Conservation (phyloP, 2,888 invertebrate species). For the Stramonita haemastoma region DNA sequence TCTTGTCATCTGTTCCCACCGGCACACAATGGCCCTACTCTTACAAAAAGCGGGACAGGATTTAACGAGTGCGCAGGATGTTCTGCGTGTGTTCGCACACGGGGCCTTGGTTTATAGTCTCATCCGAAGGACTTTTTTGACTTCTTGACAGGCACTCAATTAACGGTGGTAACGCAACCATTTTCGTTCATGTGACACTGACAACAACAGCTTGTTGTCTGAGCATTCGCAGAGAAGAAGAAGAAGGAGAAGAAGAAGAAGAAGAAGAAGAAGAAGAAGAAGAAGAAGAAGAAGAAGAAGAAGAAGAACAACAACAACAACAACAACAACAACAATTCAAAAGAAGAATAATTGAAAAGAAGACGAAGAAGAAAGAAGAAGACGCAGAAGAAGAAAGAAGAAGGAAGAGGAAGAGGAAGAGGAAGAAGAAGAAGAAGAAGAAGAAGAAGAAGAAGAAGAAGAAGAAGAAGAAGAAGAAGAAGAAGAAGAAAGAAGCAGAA, state of each 20-base stretch:
- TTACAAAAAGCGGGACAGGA: too few relatives aligned
- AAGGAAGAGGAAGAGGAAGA: not conserved
- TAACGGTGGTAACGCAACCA: too few relatives aligned
- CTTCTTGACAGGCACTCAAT: too few relatives aligned
- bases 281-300: constrained; percentile 39
- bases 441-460: constrained; percentile 37
- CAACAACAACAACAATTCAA: not conserved
- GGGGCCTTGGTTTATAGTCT: too few relatives aligned
- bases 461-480: not conserved
- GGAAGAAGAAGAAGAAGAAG: constrained; percentile 12
- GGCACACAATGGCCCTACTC: too few relatives aligned
- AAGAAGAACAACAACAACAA: not conserved
- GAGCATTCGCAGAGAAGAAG: not conserved
- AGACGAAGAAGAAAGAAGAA: not conserved
- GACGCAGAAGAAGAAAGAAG: constrained; percentile 31
- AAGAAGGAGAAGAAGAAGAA: not conserved
- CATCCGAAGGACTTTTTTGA: too few relatives aligned
- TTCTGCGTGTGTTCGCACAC: too few relatives aligned
- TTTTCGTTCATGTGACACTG: too few relatives aligned
- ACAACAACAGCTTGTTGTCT: too few relatives aligned
- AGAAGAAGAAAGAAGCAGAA: constrained; percentile 11
- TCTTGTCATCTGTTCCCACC: too few relatives aligned
- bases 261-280: constrained; percentile 32
- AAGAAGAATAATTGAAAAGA: not conserved
- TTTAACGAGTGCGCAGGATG: too few relatives aligned